Base-by-base conservation (phyloP, 2,113 vertebrate genomes). In the Crotalus tigris region DNA sequence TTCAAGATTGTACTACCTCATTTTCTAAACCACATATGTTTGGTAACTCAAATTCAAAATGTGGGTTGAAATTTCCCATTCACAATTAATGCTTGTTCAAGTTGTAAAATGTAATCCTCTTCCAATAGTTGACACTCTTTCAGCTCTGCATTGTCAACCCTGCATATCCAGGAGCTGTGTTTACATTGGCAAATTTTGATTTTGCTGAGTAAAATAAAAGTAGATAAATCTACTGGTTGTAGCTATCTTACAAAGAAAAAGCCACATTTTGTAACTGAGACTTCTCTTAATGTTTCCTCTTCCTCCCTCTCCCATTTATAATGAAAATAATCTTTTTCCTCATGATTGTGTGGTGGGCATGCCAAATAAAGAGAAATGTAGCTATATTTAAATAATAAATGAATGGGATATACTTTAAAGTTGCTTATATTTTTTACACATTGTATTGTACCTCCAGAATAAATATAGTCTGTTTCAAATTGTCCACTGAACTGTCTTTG, bases 281-380 rank as follows among this genome's bases (percentile, higher is more conserved):
- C 29, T 90, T 51, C 1, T 59, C 2, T 89, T 81, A 44, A 9
- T 21, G 17, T 39, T 81, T 81, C 33, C 24, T 94, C 94, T 95
- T 23, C 44, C 95, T 93, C 61, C 59, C 88, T 87, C 9, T 75
- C 85, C 17, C 33, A 81, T 86, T 58, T 58, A 58, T 9, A 58
- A n/a, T 58, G 81, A 21, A 61, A 87, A 61, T 4, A 64, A 54
- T 21, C 33, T 53, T 69, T 88, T 92, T 2, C 21, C 24, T 5
- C 92, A 57, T 96, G 86, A 95, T 94, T 94, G 87, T 95, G 95
- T 69, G 85, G 95, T 95, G 75, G 92, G 95, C 94, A 96, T 95
- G 96, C 49, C 92, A 94, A 90, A 94, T 95, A 51, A 94, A 9
- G 89, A 94, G 49, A 21, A 91, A 23, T 95, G 94, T 91, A 94